Base-by-base conservation (phyloP, 2,797 vertebrate species). In the Megaceryle alcyon region DNA sequence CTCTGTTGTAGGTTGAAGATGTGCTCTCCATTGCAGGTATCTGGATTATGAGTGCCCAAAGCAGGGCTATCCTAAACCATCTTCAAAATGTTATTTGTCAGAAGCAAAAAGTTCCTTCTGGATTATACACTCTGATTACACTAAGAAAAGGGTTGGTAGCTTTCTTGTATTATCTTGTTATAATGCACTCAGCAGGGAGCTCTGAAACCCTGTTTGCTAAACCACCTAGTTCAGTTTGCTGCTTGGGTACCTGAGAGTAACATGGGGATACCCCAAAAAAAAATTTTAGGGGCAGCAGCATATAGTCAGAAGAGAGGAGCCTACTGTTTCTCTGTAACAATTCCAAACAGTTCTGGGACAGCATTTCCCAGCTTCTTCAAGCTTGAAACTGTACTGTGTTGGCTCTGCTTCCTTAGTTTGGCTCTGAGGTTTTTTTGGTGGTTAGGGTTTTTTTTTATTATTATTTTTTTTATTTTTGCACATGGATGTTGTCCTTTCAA, bases 371-470 rank as follows among this genome's bases (percentile, higher is more conserved):
- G 7, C 11, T 64, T 6, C 3, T 70, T 73, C 65, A 64, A 6
- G 20, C 13, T n/a, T 46, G 9, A 56, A 83, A 59, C 20, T 5
- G 20, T 56, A 28, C n/a, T 48, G 18, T 65, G 59, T 41, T 86
- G n/a, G 56, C 56, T 59, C n/a, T 59, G n/a, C 21, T 69, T 44
- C 29, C 9, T 86, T 4, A 4, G 15, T 88, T 33, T 37, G 9
- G 33, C 12, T 53, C 8, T 43, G 14, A 2, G 2, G 14, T 65
- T 61, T 61, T 35, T 25, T 4, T 1, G 1, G 1, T 2, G 4
- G 2, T 14, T 57, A 28, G 6, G 7, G 6, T 6, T 65, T 22
- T 9, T 10, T 9, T 41, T 15, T 59, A 33, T 14, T 12, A 26
- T 49, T 25, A 26, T 26, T 51, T 14, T 53, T 53, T 28, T 39